Conservation (phyloP, 1,140 invertebrate species). For the Venturia canescens region DNA sequence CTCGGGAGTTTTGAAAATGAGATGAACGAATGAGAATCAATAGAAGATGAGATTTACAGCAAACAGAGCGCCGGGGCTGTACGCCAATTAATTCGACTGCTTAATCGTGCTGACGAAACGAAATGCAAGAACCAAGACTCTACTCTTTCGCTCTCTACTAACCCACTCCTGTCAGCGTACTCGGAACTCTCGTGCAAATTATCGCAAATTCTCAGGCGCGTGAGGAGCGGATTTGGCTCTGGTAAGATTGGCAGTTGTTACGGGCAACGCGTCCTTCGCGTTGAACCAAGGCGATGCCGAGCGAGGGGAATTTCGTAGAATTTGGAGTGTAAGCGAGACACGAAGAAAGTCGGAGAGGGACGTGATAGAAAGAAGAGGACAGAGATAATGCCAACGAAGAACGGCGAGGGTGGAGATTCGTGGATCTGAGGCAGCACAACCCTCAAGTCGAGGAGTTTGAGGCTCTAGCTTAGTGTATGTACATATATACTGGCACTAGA, state of each 20-base stretch:
- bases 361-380: constrained; percentile 40
- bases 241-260: constrained; percentile 47
- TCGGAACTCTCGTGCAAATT: constrained; percentile 63
- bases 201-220: constrained; percentile 64
- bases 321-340: constrained; percentile 33
- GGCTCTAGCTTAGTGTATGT: constrained; percentile 54
- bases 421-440: constrained; percentile 62
- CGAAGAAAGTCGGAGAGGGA: constrained; percentile 16
- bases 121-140: constrained; percentile 65
- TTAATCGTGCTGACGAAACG: constrained; percentile 74
- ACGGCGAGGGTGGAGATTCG: constrained; percentile 42
- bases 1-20: neutral
- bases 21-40: constrained; percentile 3
- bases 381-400: constrained; percentile 40
- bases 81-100: constrained; percentile 69
- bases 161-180: constrained; percentile 28
- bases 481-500: constrained; percentile 59
- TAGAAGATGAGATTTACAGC: constrained; percentile 24
- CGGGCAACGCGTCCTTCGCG: constrained; percentile 37
- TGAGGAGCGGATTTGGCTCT: constrained; percentile 52
- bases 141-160: constrained; percentile 11
- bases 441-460: constrained; percentile 65
- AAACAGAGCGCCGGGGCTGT: constrained; percentile 42
- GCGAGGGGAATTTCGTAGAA: constrained; percentile 39
- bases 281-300: constrained; percentile 20